These are phyloP conservation scores for Sebastes fasciatus DNA, from an alignment of 2,113 vertebrate genomes.

Conservation along the genomic window DNA sequence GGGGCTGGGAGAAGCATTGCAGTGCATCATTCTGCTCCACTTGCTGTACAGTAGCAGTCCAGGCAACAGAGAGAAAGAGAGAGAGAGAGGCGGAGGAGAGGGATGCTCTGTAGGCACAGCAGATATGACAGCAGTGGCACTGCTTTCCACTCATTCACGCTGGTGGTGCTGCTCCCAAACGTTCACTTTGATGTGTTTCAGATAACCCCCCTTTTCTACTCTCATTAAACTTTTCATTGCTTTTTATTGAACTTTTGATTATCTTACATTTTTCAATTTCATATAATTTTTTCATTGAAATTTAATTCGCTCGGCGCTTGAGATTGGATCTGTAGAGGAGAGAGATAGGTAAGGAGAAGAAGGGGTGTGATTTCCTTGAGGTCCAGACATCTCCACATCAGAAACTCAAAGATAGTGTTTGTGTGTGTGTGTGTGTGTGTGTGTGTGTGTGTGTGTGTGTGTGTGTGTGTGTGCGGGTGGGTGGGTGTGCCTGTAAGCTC, in stretches of 20 bases:
- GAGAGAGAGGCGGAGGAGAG: constrained; percentile 40
- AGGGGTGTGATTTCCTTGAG: constrained; percentile 66
- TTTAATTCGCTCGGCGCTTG: constrained; percentile 42
- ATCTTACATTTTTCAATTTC: constrained; percentile 71
- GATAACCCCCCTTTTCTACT: constrained; percentile 66
- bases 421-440: constrained; percentile 18
- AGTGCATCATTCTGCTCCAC: constrained; percentile 85
- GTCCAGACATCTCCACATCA: constrained; percentile 64
- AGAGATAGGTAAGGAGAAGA: constrained; percentile 56
- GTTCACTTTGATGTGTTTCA: constrained; percentile 64
- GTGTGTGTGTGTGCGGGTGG: constrained; percentile 4
- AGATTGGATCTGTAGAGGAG: constrained; percentile 64
- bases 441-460: constrained; percentile 14
- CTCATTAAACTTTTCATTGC: constrained; percentile 72
- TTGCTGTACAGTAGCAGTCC: constrained; percentile 73
- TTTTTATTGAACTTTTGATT: constrained; percentile 74
- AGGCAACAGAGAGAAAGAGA: constrained; percentile 48
- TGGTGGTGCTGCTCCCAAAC: constrained; percentile 45
- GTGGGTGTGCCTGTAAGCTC: constrained; percentile 47
- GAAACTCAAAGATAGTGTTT: constrained; percentile 42
- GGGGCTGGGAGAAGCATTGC: constrained; percentile 67
- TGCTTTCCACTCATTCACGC: constrained; percentile 41
- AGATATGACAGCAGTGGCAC: constrained; percentile 44
- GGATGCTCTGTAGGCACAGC: constrained; percentile 39
- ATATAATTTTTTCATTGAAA: constrained; percentile 67